Conservation (phyloP, 2,797 vertebrate species). For the Manis pentadactyla region DNA sequence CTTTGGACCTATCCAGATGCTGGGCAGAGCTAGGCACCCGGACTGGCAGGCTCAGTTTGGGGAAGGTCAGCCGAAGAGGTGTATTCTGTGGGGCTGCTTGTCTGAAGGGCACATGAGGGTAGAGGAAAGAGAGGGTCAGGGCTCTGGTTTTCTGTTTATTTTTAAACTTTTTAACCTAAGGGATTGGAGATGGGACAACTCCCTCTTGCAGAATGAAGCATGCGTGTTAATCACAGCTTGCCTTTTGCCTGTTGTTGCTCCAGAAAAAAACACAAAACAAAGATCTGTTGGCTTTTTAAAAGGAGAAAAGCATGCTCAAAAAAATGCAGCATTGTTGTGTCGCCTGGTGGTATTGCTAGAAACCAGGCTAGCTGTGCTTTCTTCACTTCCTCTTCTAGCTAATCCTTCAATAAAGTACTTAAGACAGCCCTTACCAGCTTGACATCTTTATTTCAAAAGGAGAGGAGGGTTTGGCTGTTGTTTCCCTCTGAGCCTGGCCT, state of each 20-base stretch:
- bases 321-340: constrained; percentile 60
- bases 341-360: constrained; percentile 54
- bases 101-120: background rate
- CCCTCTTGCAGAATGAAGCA: constrained; percentile 59
- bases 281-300: constrained; percentile 64
- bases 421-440: constrained; percentile 69
- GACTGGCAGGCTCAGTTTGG: background rate
- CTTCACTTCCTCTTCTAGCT: constrained; percentile 75
- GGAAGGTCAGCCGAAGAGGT: background rate
- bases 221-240: constrained; percentile 54
- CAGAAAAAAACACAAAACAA: constrained; percentile 61
- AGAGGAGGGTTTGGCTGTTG: constrained; percentile 65
- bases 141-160: background rate
- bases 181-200: constrained; percentile 31
- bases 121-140: background rate
- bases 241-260: constrained; percentile 51
- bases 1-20: constrained; percentile 32
- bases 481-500: constrained; percentile 51
- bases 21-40: constrained; percentile 4
- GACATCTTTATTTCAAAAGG: constrained; percentile 78
- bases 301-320: constrained; percentile 45
- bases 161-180: constrained; percentile 66
- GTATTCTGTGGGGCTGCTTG: background rate
- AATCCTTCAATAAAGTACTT: constrained; percentile 68
- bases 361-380: constrained; percentile 20